These are phyloP conservation scores for Anguilla japonica DNA, from an alignment of 2,113 vertebrate species.

Conservation along the genomic window DNA sequence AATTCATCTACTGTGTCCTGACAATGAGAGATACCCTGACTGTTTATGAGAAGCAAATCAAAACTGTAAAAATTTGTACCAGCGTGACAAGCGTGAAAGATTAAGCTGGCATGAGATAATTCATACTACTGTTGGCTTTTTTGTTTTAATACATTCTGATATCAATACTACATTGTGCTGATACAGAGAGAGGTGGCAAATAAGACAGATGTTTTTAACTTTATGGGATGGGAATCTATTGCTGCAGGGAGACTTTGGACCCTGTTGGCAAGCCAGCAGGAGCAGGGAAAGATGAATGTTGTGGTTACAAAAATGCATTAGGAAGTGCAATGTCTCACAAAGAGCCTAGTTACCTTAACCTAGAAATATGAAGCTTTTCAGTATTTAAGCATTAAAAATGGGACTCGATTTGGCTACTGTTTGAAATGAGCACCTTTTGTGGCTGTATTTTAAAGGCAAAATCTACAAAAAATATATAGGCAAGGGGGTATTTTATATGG, in stretches of 20 bases:
- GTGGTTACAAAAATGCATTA: background rate
- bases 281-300: background rate
- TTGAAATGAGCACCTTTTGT: too few species aligned
- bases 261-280: background rate
- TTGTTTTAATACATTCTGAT: background rate
- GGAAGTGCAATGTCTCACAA: background rate
- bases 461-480: too few species aligned
- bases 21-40: background rate
- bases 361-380: background rate
- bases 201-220: background rate
- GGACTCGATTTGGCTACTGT: too few species aligned
- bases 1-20: background rate
- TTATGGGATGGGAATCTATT: background rate
- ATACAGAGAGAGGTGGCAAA: background rate
- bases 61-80: background rate
- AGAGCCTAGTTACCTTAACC: background rate
- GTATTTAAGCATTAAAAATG: background rate
- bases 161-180: background rate
- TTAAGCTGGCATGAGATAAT: background rate
- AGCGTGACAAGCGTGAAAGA: background rate
- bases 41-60: background rate
- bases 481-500: too few species aligned
- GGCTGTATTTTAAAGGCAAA: too few species aligned
- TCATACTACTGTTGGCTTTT: background rate
- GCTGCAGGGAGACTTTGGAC: background rate